Percentiles rank a stretch among this genome's conserved stretches.
Conservation (phyloP, 2,888 invertebrate genomes). For the Plemyria rubiginata region DNA sequence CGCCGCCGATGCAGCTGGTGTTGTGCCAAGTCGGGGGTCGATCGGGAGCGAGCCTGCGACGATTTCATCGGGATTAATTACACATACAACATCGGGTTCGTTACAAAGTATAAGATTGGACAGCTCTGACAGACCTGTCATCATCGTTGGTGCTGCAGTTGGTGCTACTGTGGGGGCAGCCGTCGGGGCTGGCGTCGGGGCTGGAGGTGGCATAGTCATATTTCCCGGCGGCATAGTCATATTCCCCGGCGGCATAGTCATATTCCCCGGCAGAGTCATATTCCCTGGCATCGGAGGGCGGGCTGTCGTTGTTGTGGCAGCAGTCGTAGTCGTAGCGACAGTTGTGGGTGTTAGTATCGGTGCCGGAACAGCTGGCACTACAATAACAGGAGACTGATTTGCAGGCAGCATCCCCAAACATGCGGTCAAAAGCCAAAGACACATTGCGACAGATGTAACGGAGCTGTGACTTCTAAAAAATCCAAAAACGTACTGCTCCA, state of each 20-base stretch:
- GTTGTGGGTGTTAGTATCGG: constrained; percentile 72
- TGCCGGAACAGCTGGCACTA: constrained; percentile 65
- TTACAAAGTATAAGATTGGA: constrained; percentile 73
- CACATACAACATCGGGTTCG: constrained; percentile 73
- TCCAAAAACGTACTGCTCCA: constrained; percentile 23
- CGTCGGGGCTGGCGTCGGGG: constrained; percentile 36
- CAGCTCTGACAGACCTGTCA: constrained; percentile 59
- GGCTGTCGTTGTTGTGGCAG: constrained; percentile 44
- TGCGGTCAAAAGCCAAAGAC: constrained; percentile 79
- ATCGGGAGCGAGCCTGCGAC: constrained; percentile 73
- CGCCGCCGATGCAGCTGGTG: constrained; percentile 63
- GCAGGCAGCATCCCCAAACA: constrained; percentile 75
- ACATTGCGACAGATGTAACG: constrained; percentile 62
- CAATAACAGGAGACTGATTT: constrained; percentile 52
- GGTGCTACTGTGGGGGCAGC: constrained; percentile 44
- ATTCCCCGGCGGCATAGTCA: constrained; percentile 1
- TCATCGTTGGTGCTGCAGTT: constrained; percentile 39
- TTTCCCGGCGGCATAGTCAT: no score
- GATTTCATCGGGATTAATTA: constrained; percentile 75
- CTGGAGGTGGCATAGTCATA: background rate
- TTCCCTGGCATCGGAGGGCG: constrained; percentile 13
- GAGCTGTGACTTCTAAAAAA: constrained; percentile 29
- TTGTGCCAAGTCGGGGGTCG: constrained; percentile 79
- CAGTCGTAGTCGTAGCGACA: constrained; percentile 53
- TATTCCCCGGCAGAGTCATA: constrained; percentile 11